Evolutionary conservation across 2,797 vertebrate species (phyloP), one percentile per base, ranked within the genome.

Genomic region (Eptatretus atami): DNA sequence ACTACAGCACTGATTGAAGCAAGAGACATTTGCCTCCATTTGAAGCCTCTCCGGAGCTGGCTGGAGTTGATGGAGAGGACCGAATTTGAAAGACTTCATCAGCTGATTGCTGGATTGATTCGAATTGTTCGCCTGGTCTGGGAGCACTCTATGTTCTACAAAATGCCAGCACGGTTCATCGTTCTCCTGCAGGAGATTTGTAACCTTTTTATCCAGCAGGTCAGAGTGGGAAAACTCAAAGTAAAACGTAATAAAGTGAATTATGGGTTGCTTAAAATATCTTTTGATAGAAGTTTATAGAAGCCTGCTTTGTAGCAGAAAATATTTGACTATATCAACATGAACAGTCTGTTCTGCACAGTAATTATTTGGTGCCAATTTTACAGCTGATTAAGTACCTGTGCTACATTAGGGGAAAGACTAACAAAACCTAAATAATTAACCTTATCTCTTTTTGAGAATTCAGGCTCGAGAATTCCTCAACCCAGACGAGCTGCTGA

Each of bases 181-280:
- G 78, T 85, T 65, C 77, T 98, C 65, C 77, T 94, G 53, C 83
- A 79, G 69, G 83, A 87, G 71, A 77, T 77, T 65, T 84, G 82
- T 74, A 87, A 84, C 74, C 81, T 96, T 12, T 78, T 94, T 69
- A 77, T 88, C n/a, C 80, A 84, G 64, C 79, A 81, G 79, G 82
- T 85, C 63, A 0, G 70, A 53, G 1, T 15, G 8, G 55, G 55
- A 24, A 24, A 60, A 6, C 9, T 11, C 15, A 44, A 44, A 44
- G 31, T 44, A 8, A 44, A 44, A 44, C 6, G 31, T 44, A 44
- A 44, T 44, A 44, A 44, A 44, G 6, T 8, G 6, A 44, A 44
- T 44, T 44, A 44, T 44, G 31, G 31, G 31, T 44, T 44, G 31
- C 31, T 44, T 44, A 44, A 44, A 44, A 44, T 44, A 44, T 44